Percentiles rank a stretch among this genome's conserved stretches.
Evolutionary conservation across 2,888 invertebrate species (phyloP).

Genomic region (Diaperis boleti): DNA sequence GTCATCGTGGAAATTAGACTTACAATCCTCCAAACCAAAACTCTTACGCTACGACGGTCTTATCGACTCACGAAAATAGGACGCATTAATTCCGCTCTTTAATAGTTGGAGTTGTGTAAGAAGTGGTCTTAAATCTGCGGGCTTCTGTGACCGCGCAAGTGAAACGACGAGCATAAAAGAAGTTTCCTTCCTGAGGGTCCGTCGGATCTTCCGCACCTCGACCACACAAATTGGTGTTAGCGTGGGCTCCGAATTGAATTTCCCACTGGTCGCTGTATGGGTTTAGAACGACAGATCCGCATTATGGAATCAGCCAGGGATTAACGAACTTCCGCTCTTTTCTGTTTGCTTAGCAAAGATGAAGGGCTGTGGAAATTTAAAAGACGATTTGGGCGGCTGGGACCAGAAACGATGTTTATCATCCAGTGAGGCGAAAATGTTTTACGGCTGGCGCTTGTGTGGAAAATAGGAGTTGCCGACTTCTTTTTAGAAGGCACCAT

Average conservation of each 20-base stretch:
- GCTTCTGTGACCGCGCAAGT: conserved; percentile 38
- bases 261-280: conserved; percentile 30
- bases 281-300: conserved; percentile 30
- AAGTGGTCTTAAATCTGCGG: background rate
- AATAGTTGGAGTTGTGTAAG: background rate
- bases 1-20: too few species aligned
- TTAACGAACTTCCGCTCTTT: conserved; percentile 34
- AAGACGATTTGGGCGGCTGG: conserved; percentile 9
- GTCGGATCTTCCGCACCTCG: conserved; percentile 29
- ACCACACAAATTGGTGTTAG: conserved; percentile 34
- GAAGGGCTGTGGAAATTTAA: conserved; percentile 29
- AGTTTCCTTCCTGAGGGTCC: conserved; percentile 31
- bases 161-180: conserved; percentile 26
- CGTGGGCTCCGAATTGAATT: conserved; percentile 32
- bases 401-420: background rate
- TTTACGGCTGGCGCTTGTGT: too few species aligned
- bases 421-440: too few species aligned
- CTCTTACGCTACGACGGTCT: too few species aligned
- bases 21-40: too few species aligned
- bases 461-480: too few species aligned
- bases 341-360: conserved; percentile 36
- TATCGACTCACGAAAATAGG: too few species aligned
- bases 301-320: conserved; percentile 33
- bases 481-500: too few species aligned
- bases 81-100: background rate